Evolutionary conservation across 2,113 vertebrate species (phyloP), one percentile per base, ranked within the genome.

Genomic region (Prinia subflava): DNA sequence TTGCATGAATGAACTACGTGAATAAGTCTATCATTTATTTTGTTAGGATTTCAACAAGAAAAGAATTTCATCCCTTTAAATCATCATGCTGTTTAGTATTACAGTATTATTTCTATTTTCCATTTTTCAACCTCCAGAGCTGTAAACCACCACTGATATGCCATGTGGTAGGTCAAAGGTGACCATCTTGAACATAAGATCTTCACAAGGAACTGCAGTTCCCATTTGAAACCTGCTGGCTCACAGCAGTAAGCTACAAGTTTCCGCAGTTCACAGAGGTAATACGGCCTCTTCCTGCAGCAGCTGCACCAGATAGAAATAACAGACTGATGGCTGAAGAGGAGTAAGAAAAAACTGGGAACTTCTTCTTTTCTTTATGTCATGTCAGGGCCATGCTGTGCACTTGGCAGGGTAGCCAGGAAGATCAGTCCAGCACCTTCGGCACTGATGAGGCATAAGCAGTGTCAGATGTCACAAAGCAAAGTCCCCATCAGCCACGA

Each of bases 151-250:
- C 71, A 64, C 24, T 89, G 39, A 46, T 88, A 37, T 59, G 60
- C 73, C 88, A 80, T 86, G 89, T 65, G 65, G 49, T 71, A 69
- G 73, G 88, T 89, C 85, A 95, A 70, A 84, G 79, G 63, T 78
- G 68, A 63, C 79, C 53, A 53, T 90, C 76, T 89, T 87, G 78
- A 77, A 41, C 75, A 46, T 7, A 63, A 50, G 71, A 86, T 87
- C 53, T 65, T 77, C 49, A 39, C 57, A 52, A 92, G 73, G 85
- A 87, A 42, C 75, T 68, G 23, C 49, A 68, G 46, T 53, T 95
- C 42, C n/a, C 46, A 41, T 89, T 95, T 94, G 91, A 89, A 85
- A 80, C 87, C 92, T 85, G 94, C 92, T 97, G 92, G 56, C 86
- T 96, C 77, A 78, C 83, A 92, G 94, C 94, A 94, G 82, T 89